Base-by-base conservation (phyloP, 1,140 invertebrate genomes). In the Nasonia longicornis region DNA sequence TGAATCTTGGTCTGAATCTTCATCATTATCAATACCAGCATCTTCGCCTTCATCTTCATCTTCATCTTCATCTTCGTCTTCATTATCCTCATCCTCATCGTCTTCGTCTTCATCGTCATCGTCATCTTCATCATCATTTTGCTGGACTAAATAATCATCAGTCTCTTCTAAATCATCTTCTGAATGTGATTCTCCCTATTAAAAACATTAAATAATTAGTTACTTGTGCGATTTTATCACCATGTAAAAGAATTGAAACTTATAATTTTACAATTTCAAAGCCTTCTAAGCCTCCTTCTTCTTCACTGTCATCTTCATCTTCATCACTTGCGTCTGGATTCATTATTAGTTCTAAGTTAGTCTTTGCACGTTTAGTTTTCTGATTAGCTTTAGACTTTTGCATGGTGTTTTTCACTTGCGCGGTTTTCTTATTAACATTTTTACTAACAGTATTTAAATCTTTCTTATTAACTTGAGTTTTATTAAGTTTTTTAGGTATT, bases 11-110 rank as follows among this genome's bases (percentile, higher is more conserved):
- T 89, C 87, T 48, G 58, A 63, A 78, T 35, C 26, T 87, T 95
- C 94, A 85, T 94, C 92, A 79, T 93, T 92, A 79, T 92, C 90
- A 73, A 52, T 20, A 52, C 14, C 48, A 52, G 48, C 48, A 52
- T 92, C 90, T 77, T 84, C 83, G 4, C 86, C 77, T 66, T 86
- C 75, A 22, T 89, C 87, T 45, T 92, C 89, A 52, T 91, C 89
- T 31, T 89, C 89, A 29, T 89, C 89, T 48, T 89, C 89, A 29
- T 89, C 89, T 48, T 89, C 84, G 35, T 91, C 89, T 7, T 89
- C 87, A 80, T 26, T 26, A 29, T 91, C 89, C 66, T 91, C 86
- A 69, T 91, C 89, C 66, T 88, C 87, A 83, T 92, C 29, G 16
- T 63, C 16, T 29, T 89, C 89, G 26, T 89, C 31, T 3, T 87